Conservation (phyloP, 2,113 vertebrate species). For the Glaucidium brasilianum region DNA sequence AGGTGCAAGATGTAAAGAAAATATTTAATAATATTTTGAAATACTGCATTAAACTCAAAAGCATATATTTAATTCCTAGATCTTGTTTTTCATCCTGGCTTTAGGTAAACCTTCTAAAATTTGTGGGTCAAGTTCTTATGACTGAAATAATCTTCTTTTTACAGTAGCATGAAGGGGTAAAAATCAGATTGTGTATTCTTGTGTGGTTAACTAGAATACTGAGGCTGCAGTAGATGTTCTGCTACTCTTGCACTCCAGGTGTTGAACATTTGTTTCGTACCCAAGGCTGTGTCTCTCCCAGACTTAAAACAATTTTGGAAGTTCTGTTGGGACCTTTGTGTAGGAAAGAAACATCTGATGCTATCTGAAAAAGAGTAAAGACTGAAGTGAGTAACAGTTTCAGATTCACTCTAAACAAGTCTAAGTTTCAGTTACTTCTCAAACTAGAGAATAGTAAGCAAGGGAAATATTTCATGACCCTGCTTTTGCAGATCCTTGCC, state of each 20-base stretch:
- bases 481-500: neutral
- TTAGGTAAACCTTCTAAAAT: neutral
- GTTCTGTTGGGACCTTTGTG: neutral
- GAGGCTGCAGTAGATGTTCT: neutral
- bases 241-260: neutral
- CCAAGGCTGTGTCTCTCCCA: neutral
- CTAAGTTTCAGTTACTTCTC: neutral
- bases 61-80: neutral
- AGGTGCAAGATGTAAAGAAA: slow-evolving; percentile 9
- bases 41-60: neutral
- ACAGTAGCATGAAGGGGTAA: neutral
- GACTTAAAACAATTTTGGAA: neutral
- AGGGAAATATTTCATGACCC: neutral
- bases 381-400: neutral
- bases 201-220: neutral
- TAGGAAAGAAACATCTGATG: neutral
- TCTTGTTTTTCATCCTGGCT: neutral
- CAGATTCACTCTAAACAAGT: neutral
- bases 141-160: neutral
- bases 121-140: neutral
- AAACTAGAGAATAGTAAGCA: neutral
- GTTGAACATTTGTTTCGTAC: neutral
- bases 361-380: neutral
- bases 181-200: neutral
- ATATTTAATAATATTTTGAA: neutral